Evolutionary conservation across 2,797 vertebrate species (phyloP).

Genomic region (Brotula barbata): DNA sequence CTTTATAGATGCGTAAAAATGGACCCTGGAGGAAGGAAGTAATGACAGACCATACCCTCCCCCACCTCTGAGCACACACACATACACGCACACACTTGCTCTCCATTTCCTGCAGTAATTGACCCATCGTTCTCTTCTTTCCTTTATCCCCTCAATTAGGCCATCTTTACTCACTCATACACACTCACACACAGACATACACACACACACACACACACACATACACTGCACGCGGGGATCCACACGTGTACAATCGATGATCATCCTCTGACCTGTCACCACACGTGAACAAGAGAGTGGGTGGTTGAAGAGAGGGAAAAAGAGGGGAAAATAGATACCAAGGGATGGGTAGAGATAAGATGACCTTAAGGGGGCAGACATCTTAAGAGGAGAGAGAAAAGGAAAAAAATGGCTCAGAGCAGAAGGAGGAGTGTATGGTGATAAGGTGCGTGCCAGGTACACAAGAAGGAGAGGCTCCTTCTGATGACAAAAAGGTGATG

Average conservation of each 20-base stretch:
- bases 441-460: background rate
- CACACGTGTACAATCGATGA: conserved; percentile 36
- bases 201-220: background rate
- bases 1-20: conserved; percentile 66
- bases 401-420: background rate
- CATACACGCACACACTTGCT: conserved; percentile 9
- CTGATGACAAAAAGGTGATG: too few species aligned
- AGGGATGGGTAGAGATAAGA: background rate
- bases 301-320: background rate
- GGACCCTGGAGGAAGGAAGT: conserved; percentile 61
- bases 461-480: background rate
- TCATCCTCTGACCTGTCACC: conserved; percentile 56
- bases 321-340: background rate
- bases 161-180: conserved; percentile 37
- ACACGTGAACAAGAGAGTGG: conserved; percentile 27
- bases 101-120: conserved; percentile 68
- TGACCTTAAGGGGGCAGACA: background rate
- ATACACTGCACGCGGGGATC: background rate
- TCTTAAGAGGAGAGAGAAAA: background rate
- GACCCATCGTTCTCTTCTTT: conserved; percentile 53
- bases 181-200: conserved; percentile 2
- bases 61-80: conserved; percentile 23
- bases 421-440: background rate
- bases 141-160: conserved; percentile 59
- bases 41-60: conserved; percentile 36